Evolutionary conservation across 2,113 vertebrate genomes (phyloP).

Genomic region (Stomatorhinus ivindoensis): DNA sequence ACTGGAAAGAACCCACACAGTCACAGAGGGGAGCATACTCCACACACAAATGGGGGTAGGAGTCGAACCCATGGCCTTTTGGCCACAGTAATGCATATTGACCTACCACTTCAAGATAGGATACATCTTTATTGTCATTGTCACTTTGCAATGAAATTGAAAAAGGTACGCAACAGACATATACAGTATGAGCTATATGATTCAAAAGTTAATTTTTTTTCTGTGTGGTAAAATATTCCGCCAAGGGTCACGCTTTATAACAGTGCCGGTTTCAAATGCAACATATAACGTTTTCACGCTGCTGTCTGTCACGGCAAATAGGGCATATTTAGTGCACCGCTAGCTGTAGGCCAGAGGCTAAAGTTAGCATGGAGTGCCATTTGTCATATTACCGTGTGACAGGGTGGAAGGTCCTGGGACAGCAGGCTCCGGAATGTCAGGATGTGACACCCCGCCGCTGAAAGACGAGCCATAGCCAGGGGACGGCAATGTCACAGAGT

Average conservation of each 20-base stretch:
- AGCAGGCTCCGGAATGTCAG: background rate
- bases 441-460: background rate
- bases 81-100: background rate
- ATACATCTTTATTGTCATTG: no score
- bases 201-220: background rate
- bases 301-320: background rate
- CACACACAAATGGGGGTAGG: background rate
- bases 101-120: no score
- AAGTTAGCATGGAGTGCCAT: constrained; percentile 1
- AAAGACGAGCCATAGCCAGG: background rate
- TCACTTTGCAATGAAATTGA: no score
- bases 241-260: background rate
- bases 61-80: background rate
- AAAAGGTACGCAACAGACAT: background rate
- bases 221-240: background rate
- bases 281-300: background rate
- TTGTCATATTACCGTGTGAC: constrained; percentile 5
- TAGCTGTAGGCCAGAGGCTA: background rate
- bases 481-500: background rate
- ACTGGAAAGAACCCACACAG: background rate
- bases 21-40: background rate
- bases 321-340: background rate
- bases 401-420: background rate
- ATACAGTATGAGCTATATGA: background rate
- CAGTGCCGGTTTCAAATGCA: background rate